Evolutionary conservation across 2,888 invertebrate species (phyloP).

Genomic region (Plutella xylostella): DNA sequence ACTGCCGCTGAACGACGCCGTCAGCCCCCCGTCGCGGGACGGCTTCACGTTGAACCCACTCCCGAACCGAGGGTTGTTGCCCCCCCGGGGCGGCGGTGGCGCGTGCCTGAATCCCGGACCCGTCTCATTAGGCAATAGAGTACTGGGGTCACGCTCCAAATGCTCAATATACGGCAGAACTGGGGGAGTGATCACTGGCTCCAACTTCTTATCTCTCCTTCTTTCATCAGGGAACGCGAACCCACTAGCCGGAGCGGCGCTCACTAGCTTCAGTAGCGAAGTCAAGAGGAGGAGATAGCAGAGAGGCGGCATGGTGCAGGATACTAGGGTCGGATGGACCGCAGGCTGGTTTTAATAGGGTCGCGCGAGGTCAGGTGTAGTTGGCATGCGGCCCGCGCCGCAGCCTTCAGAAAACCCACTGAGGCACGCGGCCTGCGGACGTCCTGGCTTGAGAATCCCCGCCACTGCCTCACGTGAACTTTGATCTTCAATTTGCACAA

Average conservation of each 20-base stretch:
- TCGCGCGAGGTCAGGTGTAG: conserved; percentile 52
- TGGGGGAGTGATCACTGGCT: conserved; percentile 59
- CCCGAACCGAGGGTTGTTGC: conserved; percentile 45
- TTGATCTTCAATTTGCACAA: too few species aligned
- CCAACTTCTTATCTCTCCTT: conserved; percentile 42
- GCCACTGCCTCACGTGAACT: conserved; percentile 24
- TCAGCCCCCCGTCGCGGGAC: conserved; percentile 47
- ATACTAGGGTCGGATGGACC: conserved; percentile 46
- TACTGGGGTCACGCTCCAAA: conserved; percentile 62
- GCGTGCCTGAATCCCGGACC: conserved; percentile 2
- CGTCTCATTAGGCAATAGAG: conserved; percentile 30
- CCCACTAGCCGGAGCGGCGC: conserved; percentile 41
- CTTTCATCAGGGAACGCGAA: conserved; percentile 52
- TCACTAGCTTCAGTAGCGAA: conserved; percentile 25
- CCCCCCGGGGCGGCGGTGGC: conserved; percentile 9
- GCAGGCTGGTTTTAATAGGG: conserved; percentile 65
- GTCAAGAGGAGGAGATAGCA: conserved; percentile 36
- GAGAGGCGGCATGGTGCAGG: conserved; percentile 47
- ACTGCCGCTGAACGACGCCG: conserved; percentile 57
- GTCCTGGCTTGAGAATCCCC: conserved; percentile 53
- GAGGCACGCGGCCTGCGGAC: conserved; percentile 43
- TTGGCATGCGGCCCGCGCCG: conserved; percentile 68
- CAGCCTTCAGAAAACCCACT: conserved; percentile 70
- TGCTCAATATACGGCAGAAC: conserved; percentile 61
- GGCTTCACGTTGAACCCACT: conserved; percentile 55